Conservation (phyloP, 2,797 vertebrate species). For the Ispidina lecontei region DNA sequence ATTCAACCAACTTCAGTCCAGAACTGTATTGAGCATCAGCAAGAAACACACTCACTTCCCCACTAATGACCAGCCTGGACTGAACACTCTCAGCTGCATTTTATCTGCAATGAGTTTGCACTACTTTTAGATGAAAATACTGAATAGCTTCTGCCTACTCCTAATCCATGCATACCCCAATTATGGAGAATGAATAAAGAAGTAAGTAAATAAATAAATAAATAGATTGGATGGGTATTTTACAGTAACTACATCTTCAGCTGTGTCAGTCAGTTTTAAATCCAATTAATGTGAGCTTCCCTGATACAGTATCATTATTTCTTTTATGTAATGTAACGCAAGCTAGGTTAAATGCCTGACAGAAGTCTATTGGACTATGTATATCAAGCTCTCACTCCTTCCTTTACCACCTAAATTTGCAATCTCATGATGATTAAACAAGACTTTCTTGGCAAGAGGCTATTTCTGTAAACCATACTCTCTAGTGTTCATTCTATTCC, state of each 20-base stretch:
- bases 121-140: neutral
- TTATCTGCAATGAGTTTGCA: neutral
- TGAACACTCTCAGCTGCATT: neutral
- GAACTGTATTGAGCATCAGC: rapidly evolving
- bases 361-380: neutral
- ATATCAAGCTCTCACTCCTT: neutral
- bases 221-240: neutral
- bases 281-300: neutral
- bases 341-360: neutral
- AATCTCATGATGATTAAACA: neutral
- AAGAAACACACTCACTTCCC: neutral
- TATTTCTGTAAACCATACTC: neutral
- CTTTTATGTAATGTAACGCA: neutral
- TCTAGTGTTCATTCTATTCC: neutral
- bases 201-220: neutral
- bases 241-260: neutral
- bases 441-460: neutral
- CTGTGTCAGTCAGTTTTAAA: neutral
- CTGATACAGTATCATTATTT: neutral
- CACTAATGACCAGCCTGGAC: neutral
- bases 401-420: neutral
- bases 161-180: neutral
- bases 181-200: neutral
- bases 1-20: neutral
- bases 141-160: neutral